These are phyloP conservation scores for Microcaecilia unicolor DNA, from an alignment of 2,797 vertebrate genomes.

Conservation along the genomic window DNA sequence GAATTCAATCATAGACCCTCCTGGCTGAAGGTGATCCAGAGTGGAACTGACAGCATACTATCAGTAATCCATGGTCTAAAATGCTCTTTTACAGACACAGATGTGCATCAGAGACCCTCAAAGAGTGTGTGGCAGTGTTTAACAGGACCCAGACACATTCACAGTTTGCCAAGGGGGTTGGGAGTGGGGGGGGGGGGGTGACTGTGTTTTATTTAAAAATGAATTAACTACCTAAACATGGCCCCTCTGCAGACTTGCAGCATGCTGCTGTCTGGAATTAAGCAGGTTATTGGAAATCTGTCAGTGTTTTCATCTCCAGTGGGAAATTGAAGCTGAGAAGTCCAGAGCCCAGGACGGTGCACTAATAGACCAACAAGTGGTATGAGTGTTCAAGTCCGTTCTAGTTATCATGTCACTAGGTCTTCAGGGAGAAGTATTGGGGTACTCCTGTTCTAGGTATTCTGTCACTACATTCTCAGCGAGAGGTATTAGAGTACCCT, in stretches of 20 bases:
- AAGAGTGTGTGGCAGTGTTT: slow-evolving; percentile 18
- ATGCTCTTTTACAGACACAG: too few relatives aligned
- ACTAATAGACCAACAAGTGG: too few relatives aligned
- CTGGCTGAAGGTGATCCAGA: slow-evolving; percentile 11
- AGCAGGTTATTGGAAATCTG: background rate
- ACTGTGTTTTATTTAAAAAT: background rate
- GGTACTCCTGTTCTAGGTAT: too few relatives aligned
- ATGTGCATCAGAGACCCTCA: slow-evolving; percentile 26
- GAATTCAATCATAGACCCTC: slow-evolving; percentile 12
- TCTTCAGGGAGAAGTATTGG: too few relatives aligned
- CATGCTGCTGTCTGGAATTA: background rate
- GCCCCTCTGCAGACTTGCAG: background rate
- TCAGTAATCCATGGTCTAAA: slow-evolving; percentile 29
- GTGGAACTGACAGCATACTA: slow-evolving; percentile 29
- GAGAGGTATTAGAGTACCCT: too few relatives aligned
- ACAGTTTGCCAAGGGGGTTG: background rate
- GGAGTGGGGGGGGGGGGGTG: too few relatives aligned
- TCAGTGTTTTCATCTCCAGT: too few relatives aligned
- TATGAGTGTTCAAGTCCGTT: too few relatives aligned
- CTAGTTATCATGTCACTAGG: too few relatives aligned
- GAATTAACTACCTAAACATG: slow-evolving; percentile 3
- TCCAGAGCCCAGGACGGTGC: too few relatives aligned
- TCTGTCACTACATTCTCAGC: too few relatives aligned
- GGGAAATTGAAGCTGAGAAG: too few relatives aligned
- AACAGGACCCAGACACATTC: slow-evolving; percentile 21